Conservation (phyloP, 2,113 vertebrate genomes). For the Mesocricetus auratus region DNA sequence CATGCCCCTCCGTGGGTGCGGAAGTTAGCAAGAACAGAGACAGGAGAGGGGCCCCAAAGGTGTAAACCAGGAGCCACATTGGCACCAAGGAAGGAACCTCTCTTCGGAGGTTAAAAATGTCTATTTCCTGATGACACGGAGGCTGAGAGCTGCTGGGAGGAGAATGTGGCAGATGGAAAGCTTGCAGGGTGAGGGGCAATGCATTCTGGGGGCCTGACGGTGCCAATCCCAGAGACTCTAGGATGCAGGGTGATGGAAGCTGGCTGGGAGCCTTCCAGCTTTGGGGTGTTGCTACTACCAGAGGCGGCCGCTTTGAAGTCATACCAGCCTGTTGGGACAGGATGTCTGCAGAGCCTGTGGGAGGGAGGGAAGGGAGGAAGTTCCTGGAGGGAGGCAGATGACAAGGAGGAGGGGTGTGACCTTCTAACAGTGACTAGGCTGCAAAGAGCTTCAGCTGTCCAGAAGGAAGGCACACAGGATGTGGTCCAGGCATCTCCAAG, state of each 20-base stretch:
- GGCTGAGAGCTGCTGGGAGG: not conserved
- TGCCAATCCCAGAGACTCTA: not conserved
- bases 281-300: constrained; percentile 55
- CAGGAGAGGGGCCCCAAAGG: not conserved
- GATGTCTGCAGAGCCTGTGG: constrained; percentile 45
- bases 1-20: not conserved
- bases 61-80: not conserved
- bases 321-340: constrained; percentile 44
- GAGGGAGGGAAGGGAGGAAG: constrained; percentile 50
- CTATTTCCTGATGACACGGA: not conserved
- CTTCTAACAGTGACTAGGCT: not conserved
- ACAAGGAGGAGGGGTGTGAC: not conserved
- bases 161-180: not conserved
- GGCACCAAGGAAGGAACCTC: not conserved
- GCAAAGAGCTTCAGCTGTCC: not conserved
- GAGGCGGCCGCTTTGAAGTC: constrained; percentile 41
- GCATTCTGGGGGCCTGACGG: constrained; percentile 25
- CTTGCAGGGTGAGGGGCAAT: not conserved
- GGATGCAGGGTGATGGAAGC: constrained; percentile 32
- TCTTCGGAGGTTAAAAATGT: not conserved
- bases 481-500: not conserved
- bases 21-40: not conserved
- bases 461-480: not conserved
- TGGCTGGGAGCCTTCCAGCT: constrained; percentile 44
- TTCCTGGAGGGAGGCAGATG: constrained; percentile 58